Evolutionary conservation across 1,140 invertebrate genomes (phyloP).

Genomic region (Adelges cooleyi): DNA sequence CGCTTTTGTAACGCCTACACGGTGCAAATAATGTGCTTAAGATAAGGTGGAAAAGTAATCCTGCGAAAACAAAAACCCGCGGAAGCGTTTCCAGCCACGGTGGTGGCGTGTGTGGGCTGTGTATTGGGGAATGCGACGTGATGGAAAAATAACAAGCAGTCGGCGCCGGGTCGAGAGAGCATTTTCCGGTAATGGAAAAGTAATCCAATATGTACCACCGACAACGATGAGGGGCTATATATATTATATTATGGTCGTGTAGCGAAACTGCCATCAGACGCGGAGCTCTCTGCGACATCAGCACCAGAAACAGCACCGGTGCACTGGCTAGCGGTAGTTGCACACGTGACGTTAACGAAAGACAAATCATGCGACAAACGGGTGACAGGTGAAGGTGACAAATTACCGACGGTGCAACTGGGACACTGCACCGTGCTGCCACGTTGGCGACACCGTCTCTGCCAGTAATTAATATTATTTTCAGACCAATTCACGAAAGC

Average conservation of each 20-base stretch:
- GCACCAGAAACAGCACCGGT: neutral
- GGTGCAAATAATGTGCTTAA: too few relatives aligned
- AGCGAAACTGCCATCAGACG: neutral
- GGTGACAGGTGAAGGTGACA: slow-evolving; percentile 27
- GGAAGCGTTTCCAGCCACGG: neutral
- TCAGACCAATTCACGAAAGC: neutral
- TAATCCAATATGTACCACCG: slow-evolving; percentile 6
- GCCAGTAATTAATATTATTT: slow-evolving; percentile 22
- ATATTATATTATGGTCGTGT: neutral
- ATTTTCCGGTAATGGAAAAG: slow-evolving; percentile 26
- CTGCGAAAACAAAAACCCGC: slow-evolving; percentile 5
- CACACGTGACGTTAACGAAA: slow-evolving; percentile 16
- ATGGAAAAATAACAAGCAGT: slow-evolving; percentile 28
- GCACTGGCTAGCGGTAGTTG: neutral
- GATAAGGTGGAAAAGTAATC: neutral
- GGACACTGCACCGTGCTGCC: too few relatives aligned
- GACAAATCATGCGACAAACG: slow-evolving; percentile 29
- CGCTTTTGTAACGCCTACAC: too few relatives aligned
- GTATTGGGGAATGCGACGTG: neutral
- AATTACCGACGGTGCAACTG: neutral
- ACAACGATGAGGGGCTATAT: neutral
- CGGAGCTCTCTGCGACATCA: too few relatives aligned
- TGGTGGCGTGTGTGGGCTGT: neutral
- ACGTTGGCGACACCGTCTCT: neutral
- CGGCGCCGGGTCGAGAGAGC: slow-evolving; percentile 1